Percentiles rank a stretch among this genome's conserved stretches.
Evolutionary conservation across 2,888 invertebrate species (phyloP).

Genomic region (Amphipyra tragopoginis): DNA sequence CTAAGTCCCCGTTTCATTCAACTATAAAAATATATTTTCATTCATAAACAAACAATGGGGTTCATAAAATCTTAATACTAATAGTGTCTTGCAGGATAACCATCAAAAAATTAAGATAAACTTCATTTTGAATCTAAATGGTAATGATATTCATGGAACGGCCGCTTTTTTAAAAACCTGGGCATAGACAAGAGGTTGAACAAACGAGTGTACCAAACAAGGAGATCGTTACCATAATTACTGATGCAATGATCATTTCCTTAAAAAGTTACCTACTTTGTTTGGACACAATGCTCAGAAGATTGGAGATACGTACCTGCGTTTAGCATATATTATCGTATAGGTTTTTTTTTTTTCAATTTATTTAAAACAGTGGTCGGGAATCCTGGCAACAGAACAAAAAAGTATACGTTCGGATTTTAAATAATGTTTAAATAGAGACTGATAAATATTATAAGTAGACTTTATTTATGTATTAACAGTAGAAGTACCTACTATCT

Average conservation of each 20-base stretch:
- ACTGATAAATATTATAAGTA: too few species aligned
- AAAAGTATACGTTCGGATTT: too few species aligned
- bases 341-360: too few species aligned
- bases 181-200: constrained; percentile 62
- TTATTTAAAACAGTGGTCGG: too few species aligned
- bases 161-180: constrained; percentile 54
- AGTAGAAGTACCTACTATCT: too few species aligned
- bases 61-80: constrained; percentile 52
- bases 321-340: too few species aligned
- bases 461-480: too few species aligned
- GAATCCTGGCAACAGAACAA: too few species aligned
- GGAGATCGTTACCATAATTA: constrained; percentile 72
- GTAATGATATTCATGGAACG: constrained; percentile 65
- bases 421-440: too few species aligned
- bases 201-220: constrained; percentile 66
- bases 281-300: constrained; percentile 53
- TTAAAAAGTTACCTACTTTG: constrained; percentile 53
- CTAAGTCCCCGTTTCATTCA: not conserved
- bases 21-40: constrained; percentile 16
- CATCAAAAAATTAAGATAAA: constrained; percentile 66
- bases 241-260: constrained; percentile 56
- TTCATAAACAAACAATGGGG: constrained; percentile 21
- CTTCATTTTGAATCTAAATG: constrained; percentile 67
- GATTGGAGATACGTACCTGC: too few species aligned
- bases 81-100: constrained; percentile 47